These are phyloP conservation scores for Osmerus eperlanus DNA, from an alignment of 2,113 vertebrate species.

Conservation along the genomic window DNA sequence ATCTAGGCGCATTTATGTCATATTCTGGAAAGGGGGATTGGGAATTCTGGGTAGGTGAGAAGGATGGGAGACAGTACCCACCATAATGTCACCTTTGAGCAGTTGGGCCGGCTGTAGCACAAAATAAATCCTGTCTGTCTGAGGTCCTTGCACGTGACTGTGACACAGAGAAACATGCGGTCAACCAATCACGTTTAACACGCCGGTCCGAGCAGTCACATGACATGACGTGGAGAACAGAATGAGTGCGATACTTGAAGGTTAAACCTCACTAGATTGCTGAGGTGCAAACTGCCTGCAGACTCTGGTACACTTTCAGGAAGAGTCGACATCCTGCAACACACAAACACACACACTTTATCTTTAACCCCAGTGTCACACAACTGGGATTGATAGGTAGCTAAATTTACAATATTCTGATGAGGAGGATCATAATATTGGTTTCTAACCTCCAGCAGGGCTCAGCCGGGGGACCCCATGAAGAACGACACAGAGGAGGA, in stretches of 20 bases:
- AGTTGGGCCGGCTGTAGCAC: constrained; percentile 88
- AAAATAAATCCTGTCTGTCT: constrained; percentile 77
- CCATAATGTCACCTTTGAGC: constrained; percentile 91
- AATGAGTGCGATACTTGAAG: background rate
- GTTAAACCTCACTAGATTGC: constrained; percentile 84
- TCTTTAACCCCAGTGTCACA: background rate
- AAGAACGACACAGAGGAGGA: constrained; percentile 85
- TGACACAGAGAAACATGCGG: constrained; percentile 22
- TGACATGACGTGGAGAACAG: background rate
- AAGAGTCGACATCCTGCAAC: constrained; percentile 81
- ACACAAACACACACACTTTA: constrained; percentile 11
- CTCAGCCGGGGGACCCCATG: constrained; percentile 77
- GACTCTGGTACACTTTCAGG: constrained; percentile 88
- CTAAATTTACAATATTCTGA: too few species aligned
- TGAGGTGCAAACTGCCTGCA: constrained; percentile 86
- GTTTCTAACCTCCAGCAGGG: constrained; percentile 75
- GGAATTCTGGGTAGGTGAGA: too few species aligned
- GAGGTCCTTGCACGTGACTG: constrained; percentile 77
- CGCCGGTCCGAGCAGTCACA: background rate
- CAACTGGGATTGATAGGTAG: background rate
- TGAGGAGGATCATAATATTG: too few species aligned
- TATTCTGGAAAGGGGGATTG: too few species aligned
- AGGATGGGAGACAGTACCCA: constrained; percentile 51
- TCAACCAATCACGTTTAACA: background rate
- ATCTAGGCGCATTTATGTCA: too few species aligned